Evolutionary conservation across 2,797 vertebrate species (phyloP).

Genomic region (Gymnodraco acuticeps): DNA sequence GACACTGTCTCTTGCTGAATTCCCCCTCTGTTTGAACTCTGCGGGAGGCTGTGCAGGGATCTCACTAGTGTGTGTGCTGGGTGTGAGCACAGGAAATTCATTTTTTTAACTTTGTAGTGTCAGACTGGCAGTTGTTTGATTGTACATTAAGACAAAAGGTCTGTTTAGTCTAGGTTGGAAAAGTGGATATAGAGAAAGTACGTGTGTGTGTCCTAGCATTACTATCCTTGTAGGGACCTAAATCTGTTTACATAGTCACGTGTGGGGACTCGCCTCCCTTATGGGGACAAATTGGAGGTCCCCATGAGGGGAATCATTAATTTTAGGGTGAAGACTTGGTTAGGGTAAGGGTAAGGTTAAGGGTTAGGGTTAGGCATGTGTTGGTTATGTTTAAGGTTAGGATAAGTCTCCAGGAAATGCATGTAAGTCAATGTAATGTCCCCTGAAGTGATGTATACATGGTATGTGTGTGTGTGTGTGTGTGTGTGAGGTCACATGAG

Average conservation of each 20-base stretch:
- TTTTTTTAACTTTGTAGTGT: conserved; percentile 25
- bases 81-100: conserved; percentile 24
- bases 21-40: conserved; percentile 67
- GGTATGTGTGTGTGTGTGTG: conserved; percentile 12
- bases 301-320: no score
- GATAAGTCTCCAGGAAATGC: no score
- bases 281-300: no score
- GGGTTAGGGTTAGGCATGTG: no score
- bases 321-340: no score
- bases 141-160: conserved; percentile 24
- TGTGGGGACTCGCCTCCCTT: no score
- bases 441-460: no score
- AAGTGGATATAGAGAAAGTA: conserved; percentile 46
- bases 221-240: no score
- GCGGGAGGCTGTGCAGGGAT: conserved; percentile 59
- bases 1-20: conserved; percentile 71
- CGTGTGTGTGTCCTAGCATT: not conserved
- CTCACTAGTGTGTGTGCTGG: conserved; percentile 39
- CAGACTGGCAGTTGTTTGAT: conserved; percentile 19
- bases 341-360: no score
- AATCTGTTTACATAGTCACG: no score
- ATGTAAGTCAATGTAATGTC: no score
- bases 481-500: conserved; percentile 71
- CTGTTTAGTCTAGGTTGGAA: conserved; percentile 59
- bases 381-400: no score